A percentile compares a stretch with the other conserved stretches of the same genome.
Conservation (phyloP, 2,113 vertebrate genomes). For the Oncorhynchus keta region DNA sequence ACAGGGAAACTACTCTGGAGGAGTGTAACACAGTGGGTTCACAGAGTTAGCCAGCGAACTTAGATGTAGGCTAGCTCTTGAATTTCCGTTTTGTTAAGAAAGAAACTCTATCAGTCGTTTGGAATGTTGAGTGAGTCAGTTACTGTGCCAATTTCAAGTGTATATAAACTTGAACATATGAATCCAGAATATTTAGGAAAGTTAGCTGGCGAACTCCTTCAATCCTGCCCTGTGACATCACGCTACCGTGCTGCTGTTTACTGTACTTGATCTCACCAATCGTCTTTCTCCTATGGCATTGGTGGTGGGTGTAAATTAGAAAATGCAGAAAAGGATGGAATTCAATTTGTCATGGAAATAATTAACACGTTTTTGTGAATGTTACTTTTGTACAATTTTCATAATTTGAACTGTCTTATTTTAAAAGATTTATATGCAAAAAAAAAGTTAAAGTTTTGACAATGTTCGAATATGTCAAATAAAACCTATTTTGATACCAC, state of each 20-base stretch:
- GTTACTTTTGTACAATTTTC: slow-evolving; percentile 74
- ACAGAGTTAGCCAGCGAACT: too few relatives aligned
- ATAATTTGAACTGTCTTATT: slow-evolving; percentile 70
- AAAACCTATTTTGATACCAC: slow-evolving; percentile 79
- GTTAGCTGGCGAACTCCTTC: slow-evolving; percentile 10
- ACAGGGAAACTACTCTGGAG: slow-evolving; percentile 20
- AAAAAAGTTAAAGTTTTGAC: slow-evolving; percentile 69
- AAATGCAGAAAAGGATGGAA: slow-evolving; percentile 49
- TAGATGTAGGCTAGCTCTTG: too few relatives aligned
- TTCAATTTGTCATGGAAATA: slow-evolving; percentile 34
- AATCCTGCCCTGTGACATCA: too few relatives aligned
- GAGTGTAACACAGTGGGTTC: too few relatives aligned
- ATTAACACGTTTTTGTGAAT: slow-evolving; percentile 50
- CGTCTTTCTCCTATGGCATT: slow-evolving; percentile 32
- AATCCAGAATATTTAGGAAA: slow-evolving; percentile 18
- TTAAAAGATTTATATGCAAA: slow-evolving; percentile 78
- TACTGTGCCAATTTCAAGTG: neutral
- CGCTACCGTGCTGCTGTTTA: slow-evolving; percentile 37
- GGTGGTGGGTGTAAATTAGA: slow-evolving; percentile 57
- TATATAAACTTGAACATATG: neutral
- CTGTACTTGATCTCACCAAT: slow-evolving; percentile 34
- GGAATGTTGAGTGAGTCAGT: neutral
- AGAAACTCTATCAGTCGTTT: neutral
- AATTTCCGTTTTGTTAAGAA: too few relatives aligned
- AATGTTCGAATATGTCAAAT: slow-evolving; percentile 73